Evolutionary conservation across 1,140 invertebrate genomes (phyloP).

Genomic region (Lepidurus apus): DNA sequence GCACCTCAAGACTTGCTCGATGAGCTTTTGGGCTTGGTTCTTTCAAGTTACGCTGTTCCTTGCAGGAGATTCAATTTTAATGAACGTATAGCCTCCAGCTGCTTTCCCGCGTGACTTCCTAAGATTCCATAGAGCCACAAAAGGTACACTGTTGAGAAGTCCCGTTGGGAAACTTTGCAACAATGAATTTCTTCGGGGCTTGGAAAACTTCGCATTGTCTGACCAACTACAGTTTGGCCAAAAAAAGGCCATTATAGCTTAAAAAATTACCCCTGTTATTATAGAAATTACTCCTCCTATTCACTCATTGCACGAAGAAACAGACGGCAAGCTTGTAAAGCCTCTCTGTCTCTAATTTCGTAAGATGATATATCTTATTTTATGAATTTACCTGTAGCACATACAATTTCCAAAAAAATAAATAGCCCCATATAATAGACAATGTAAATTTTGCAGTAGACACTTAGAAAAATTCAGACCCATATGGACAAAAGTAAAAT

Average conservation of each 20-base stretch:
- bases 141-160: neutral
- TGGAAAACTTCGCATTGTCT: neutral
- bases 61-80: slow-evolving; percentile 22
- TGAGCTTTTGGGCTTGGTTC: slow-evolving; percentile 14
- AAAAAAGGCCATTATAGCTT: neutral
- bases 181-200: neutral
- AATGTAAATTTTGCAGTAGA: too few species aligned
- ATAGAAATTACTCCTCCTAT: too few species aligned
- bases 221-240: neutral
- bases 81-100: slow-evolving; percentile 13
- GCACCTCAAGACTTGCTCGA: slow-evolving; percentile 16
- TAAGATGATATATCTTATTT: too few species aligned
- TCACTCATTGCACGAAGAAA: too few species aligned
- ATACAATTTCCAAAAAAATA: too few species aligned
- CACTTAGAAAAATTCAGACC: too few species aligned
- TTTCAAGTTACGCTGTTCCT: neutral
- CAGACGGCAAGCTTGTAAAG: too few species aligned
- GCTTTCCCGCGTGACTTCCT: slow-evolving; percentile 1
- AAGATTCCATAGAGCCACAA: neutral
- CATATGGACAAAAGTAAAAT: too few species aligned
- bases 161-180: slow-evolving; percentile 4
- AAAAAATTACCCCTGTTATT: too few species aligned
- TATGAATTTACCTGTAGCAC: too few species aligned
- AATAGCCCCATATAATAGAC: too few species aligned
- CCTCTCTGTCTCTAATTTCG: too few species aligned